These are phyloP conservation scores for Herpetotheres cachinnans DNA, from an alignment of 2,113 vertebrate species.

Conservation along the genomic window DNA sequence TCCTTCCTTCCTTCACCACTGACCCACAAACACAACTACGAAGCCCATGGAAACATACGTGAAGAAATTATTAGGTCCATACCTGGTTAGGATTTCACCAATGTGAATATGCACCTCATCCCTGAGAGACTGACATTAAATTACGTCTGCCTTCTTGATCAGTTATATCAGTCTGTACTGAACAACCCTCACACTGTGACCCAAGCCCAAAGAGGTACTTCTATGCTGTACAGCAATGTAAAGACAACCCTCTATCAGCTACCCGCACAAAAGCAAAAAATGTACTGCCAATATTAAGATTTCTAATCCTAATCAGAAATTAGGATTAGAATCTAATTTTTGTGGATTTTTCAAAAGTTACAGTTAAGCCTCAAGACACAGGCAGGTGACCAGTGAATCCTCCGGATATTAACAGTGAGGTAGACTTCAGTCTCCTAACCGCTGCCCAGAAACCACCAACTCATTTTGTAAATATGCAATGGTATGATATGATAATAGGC, in stretches of 20 bases:
- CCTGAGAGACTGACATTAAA: neutral
- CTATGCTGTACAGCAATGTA: neutral
- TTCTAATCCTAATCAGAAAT: neutral
- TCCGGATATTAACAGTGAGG: neutral
- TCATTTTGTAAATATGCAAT: neutral
- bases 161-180: neutral
- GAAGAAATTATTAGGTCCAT: neutral
- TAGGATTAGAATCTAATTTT: too few relatives aligned
- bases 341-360: neutral
- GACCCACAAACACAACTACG: accelerated
- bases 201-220: neutral
- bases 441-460: neutral
- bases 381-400: neutral
- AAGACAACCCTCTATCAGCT: neutral
- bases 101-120: neutral
- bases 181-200: neutral
- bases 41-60: neutral
- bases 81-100: neutral
- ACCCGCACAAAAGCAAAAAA: neutral
- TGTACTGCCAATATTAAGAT: neutral
- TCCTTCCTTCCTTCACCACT: neutral
- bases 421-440: neutral
- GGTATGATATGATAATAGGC: neutral
- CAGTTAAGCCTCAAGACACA: neutral
- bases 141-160: neutral